A percentile compares a stretch with the other conserved stretches of the same genome.
phyloP scores from a whole-genome alignment of 2,113 vertebrate genomes.

The Albula goreensis region DNA sequence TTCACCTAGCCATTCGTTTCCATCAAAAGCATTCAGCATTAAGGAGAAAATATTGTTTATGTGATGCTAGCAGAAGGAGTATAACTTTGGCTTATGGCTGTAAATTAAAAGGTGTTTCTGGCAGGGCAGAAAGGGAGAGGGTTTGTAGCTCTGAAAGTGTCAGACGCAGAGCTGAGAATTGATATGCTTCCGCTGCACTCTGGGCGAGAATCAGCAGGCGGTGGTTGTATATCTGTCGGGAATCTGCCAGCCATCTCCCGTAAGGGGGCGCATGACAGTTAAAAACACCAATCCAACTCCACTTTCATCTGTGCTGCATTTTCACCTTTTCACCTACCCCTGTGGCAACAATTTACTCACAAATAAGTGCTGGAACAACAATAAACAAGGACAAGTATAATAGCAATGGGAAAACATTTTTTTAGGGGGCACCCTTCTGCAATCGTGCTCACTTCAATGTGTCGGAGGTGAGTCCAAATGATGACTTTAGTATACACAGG shows the following conservation, averaged over 20 bases:
- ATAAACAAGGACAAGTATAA: not conserved
- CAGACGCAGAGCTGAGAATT: not conserved
- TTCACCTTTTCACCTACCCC: not conserved
- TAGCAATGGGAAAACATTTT: no score
- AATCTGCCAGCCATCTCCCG: not conserved
- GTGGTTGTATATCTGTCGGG: not conserved
- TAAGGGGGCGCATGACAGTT: not conserved
- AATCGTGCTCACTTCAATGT: no score
- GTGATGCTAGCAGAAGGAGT: not conserved
- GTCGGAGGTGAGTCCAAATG: no score
- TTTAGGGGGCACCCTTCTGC: no score
- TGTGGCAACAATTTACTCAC: not conserved
- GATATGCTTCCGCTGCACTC: not conserved
- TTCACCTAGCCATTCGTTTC: not conserved
- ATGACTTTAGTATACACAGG: no score
- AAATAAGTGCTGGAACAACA: not conserved
- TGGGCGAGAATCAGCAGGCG: not conserved
- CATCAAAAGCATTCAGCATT: not conserved
- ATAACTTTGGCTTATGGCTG: not conserved
- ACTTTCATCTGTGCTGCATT: not conserved
- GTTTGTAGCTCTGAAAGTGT: not conserved
- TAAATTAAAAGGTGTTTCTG: slow-evolving; percentile 18
- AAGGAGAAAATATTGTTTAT: not conserved
- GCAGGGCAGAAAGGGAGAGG: not conserved
- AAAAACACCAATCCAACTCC: not conserved